phyloP scores from a whole-genome alignment of 2,797 vertebrate species.

The Diplodus sargus region DNA sequence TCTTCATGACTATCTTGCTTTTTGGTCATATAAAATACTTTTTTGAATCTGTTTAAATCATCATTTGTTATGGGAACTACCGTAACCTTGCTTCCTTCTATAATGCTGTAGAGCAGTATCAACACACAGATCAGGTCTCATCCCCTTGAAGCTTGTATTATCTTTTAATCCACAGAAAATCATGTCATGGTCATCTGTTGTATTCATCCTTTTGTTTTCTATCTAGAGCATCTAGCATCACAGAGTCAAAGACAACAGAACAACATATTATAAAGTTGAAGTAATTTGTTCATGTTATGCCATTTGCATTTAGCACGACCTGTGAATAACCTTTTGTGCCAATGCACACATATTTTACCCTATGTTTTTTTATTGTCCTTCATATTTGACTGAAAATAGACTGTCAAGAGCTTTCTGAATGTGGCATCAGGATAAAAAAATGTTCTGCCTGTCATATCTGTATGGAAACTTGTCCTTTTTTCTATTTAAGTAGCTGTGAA shows the following conservation, averaged over 20 bases:
- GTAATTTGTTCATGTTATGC: slow-evolving; percentile 12
- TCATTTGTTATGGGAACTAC: not conserved
- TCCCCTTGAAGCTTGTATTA: not conserved
- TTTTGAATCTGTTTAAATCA: not conserved
- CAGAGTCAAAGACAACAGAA: slow-evolving; percentile 6
- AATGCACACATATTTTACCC: not conserved
- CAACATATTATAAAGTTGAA: slow-evolving; percentile 17
- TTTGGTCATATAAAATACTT: not conserved
- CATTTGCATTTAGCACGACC: slow-evolving; percentile 3
- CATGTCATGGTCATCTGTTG: slow-evolving; percentile 7
- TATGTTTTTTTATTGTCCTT: not conserved
- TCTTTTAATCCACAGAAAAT: slow-evolving; percentile 22
- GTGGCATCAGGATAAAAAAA: slow-evolving; percentile 22
- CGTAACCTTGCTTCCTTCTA: not conserved
- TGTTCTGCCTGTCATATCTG: slow-evolving; percentile 27
- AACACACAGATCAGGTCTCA: not conserved
- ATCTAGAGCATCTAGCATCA: slow-evolving; percentile 4
- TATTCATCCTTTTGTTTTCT: slow-evolving; percentile 15
- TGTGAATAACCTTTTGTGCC: not conserved
- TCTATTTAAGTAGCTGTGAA: slow-evolving; percentile 50
- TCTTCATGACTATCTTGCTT: not conserved
- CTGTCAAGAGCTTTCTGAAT: slow-evolving; percentile 14
- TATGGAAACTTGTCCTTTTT: slow-evolving; percentile 38
- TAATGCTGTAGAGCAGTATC: not conserved
- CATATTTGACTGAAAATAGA: slow-evolving; percentile 7